phyloP scores from a whole-genome alignment of 2,888 invertebrate species.

The Parapristionchus giblindavisi region DNA sequence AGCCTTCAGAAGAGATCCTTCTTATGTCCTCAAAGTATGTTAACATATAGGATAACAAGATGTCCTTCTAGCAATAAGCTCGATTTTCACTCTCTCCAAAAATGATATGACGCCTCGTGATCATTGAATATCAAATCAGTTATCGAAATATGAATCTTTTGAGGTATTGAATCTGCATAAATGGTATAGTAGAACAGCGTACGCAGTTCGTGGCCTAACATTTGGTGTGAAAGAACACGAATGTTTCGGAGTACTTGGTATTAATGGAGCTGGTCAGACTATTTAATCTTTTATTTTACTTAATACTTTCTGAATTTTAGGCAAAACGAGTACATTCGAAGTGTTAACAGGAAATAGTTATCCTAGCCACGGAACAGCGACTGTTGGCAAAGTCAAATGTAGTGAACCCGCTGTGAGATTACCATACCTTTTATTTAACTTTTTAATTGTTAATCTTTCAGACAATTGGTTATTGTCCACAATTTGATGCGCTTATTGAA shows the following conservation, averaged over 20 bases:
- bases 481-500: constrained; percentile 64
- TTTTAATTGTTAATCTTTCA: constrained; percentile 26
- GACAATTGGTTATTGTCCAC: constrained; percentile 66
- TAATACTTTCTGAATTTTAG: neutral
- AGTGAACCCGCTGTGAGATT: constrained; percentile 25
- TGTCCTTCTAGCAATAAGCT: no score
- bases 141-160: no score
- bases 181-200: constrained; percentile 30
- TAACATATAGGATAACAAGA: no score
- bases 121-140: no score
- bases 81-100: no score
- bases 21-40: no score
- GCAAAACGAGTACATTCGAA: constrained; percentile 67
- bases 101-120: no score
- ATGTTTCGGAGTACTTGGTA: constrained; percentile 66
- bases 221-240: constrained; percentile 61
- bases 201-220: constrained; percentile 47
- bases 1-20: no score
- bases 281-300: neutral
- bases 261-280: constrained; percentile 55
- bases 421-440: neutral
- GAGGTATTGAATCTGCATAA: constrained; percentile 50
- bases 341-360: constrained; percentile 60
- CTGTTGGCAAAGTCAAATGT: constrained; percentile 50
- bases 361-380: constrained; percentile 51